Percentiles rank a stretch among this genome's conserved stretches.
Conservation (phyloP, 2,888 invertebrate genomes). For the Tenthredo notha region DNA sequence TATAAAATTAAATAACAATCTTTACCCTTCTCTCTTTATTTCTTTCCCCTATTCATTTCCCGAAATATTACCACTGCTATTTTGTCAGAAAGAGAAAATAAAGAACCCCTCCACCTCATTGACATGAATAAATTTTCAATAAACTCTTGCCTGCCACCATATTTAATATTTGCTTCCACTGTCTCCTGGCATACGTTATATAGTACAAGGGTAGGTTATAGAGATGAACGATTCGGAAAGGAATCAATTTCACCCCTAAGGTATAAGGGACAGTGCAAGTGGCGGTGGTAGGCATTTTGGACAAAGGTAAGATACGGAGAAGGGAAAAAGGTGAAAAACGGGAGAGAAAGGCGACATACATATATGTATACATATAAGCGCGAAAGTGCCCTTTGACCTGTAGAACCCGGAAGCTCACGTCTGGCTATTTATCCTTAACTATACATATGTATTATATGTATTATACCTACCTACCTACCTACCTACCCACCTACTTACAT, state of each 20-base stretch:
- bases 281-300: neutral
- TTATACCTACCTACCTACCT: neutral
- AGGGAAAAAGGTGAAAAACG: neutral
- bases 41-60: neutral
- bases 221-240: conserved; percentile 29
- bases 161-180: conserved; percentile 3
- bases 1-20: neutral
- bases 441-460: too few relatives aligned
- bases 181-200: neutral
- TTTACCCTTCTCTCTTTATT: too few relatives aligned
- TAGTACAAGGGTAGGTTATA: neutral
- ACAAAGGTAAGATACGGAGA: neutral
- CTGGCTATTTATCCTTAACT: neutral
- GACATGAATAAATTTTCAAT: conserved; percentile 22
- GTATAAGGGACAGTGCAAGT: conserved; percentile 22
- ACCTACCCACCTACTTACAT: neutral
- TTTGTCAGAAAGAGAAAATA: neutral
- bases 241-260: conserved; percentile 42
- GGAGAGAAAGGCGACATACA: neutral
- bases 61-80: neutral
- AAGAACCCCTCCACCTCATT: neutral
- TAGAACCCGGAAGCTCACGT: conserved; percentile 21
- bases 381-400: conserved; percentile 31
- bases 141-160: neutral
- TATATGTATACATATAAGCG: neutral